Conservation (phyloP, 2,797 vertebrate species). For the Pipistrellus pipistrellus region DNA sequence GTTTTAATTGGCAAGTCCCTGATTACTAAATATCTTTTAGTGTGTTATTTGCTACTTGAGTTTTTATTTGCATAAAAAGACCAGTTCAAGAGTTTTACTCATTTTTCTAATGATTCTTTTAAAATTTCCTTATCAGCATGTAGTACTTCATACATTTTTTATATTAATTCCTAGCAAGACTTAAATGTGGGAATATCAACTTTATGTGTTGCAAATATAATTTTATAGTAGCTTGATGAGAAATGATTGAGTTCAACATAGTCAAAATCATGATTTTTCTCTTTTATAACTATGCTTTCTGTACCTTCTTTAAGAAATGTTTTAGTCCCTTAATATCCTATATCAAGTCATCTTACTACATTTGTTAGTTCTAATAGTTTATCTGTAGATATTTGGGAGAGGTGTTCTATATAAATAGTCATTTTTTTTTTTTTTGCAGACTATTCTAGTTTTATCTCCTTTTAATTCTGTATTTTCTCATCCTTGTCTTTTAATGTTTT, state of each 20-base stretch:
- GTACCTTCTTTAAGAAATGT: neutral
- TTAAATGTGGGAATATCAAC: neutral
- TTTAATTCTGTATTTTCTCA: neutral
- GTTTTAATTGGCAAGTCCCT: constrained; percentile 5
- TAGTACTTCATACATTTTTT: neutral
- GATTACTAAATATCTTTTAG: constrained; percentile 16
- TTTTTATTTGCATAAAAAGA: neutral
- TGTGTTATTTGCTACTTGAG: neutral
- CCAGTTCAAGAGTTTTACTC: neutral
- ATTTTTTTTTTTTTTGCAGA: neutral
- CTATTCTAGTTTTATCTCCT: neutral
- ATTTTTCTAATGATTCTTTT: neutral
- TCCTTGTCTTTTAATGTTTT: neutral
- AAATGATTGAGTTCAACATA: neutral
- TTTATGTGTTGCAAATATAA: neutral
- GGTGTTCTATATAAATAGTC: neutral
- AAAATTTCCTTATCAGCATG: constrained; percentile 1
- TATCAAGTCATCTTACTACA: neutral
- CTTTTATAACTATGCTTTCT: neutral
- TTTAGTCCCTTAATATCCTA: neutral
- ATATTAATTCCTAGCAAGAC: neutral
- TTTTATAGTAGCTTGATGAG: neutral
- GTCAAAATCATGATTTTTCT: neutral
- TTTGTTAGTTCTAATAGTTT: neutral
- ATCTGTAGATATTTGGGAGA: neutral